Conservation (phyloP, 2,797 vertebrate species). For the Cryptoblepharus egeriae region DNA sequence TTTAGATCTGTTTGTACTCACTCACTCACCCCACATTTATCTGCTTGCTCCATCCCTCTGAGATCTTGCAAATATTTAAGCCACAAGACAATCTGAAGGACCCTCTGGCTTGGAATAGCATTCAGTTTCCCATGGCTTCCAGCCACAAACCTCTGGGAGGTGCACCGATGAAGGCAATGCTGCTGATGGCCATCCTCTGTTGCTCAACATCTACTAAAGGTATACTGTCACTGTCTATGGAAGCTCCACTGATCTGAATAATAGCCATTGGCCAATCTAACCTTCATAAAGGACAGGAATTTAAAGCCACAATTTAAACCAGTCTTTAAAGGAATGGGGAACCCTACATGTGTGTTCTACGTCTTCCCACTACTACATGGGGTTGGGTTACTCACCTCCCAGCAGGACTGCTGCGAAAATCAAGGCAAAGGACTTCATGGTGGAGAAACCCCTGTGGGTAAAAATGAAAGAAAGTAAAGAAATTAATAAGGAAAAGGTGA, state of each 20-base stretch:
- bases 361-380: fast-evolving
- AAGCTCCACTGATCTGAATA: background rate
- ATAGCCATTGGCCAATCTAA: background rate
- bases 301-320: background rate
- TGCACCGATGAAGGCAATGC: too few species aligned
- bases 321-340: background rate
- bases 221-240: background rate
- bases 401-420: background rate
- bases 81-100: background rate
- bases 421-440: constrained; percentile 8
- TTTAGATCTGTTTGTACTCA: too few species aligned
- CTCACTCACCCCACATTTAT: background rate
- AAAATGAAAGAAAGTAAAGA: background rate
- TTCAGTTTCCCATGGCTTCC: background rate
- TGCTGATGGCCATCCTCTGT: background rate
- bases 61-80: background rate
- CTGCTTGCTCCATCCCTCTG: background rate
- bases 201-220: background rate
- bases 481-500: background rate
- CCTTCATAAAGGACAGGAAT: background rate
- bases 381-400: background rate
- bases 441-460: background rate
- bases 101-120: background rate
- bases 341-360: fast-evolving
- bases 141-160: background rate